Base-by-base conservation (phyloP, 1,140 invertebrate species). In the Adelges cooleyi region DNA sequence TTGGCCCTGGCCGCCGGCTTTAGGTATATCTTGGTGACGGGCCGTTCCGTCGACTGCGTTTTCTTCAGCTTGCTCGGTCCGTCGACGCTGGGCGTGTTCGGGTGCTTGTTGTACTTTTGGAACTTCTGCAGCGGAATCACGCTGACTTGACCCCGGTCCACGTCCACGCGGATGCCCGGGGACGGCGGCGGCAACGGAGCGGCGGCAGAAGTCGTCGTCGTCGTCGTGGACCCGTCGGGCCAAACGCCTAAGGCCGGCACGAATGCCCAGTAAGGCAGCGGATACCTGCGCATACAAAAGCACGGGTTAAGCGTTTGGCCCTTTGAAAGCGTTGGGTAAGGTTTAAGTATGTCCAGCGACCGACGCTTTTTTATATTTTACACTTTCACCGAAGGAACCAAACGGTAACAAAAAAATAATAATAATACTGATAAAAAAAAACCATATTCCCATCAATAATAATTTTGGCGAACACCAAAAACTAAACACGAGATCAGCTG, bases 1-100 rank as follows among this genome's bases (percentile, higher is more conserved):
- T 80, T 73, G 2, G 85, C 81, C 69, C 78, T 79, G 8, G 84
- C 82, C 40, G 76, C 73, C 0, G 85, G 85, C 68, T 80, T 81
- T 49, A 87, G 70, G 68, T 81, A 79, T 3, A 86, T 69, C 1
- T 76, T 78, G 0, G 79, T 70, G 0, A 67, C 36, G 22, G 66
- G 44, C n/a, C 69, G 27, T 29, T 38, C 56, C 20, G 46, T 65
- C 9, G 52, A 18, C 36, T 44, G 20, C 13, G 13, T 18, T 25
- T 66, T 66, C 48, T n/a, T 42, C 50, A 66, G 23, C 51, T 15
- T 53, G 15, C 65, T 46, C 17, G 56, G 56, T 27, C 56, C 56
- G 2, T 42, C 40, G 6, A 62, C 23, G 13, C 56, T 62, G 2
- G 56, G 56, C 25, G 56, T 62, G 18, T 62, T 46, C 27, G 49